Evolutionary conservation across 2,113 vertebrate genomes (phyloP), one percentile per base, ranked within the genome.

Genomic region (Psilopsiagon aymara): DNA sequence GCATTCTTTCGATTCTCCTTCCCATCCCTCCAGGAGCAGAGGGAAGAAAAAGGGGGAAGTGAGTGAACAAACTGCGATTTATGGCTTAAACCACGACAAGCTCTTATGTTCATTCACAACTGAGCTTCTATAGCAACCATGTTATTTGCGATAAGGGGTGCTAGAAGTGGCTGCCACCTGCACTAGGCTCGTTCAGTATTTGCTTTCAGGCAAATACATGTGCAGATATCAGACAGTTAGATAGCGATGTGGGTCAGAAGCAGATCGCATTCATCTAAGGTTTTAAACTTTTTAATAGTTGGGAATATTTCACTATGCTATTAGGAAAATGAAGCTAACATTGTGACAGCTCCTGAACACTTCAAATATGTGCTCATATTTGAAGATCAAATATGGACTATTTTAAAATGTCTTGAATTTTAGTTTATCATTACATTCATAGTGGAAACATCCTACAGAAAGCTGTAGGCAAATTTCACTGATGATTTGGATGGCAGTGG

Each of bases 181-280:
- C 86, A 62, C 70, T 57, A 71, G 35, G 37, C 63, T 63, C 29
- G 46, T 57, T 37, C 69, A 55, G 7, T 28, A 25, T 74, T 73
- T 90, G 13, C 41, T 82, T 16, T 57, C 31, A 27, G 47, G 19
- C 13, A 87, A 47, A 52, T 41, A 43, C 46, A 46, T 7, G 1
- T 53, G 51, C 59, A 68, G n/a, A 13, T 10, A 15, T 24, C 39
- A 55, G 29, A 47, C 51, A 68, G 69, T 23, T 53, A 37, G 15
- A 10, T 24, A 77, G 16, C 0, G 4, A 37, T 13, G 10, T 3
- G 3, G 2, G 5, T 33, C 74, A 55, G 84, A 49, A 75, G 25
- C 37, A 82, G 62, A 31, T 17, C 0, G 0, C 20, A 52, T 79
- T 68, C 4, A 6, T 52, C 14, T n/a, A 43, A 85, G 17, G 7